Evolutionary conservation across 92 coral and sea anemone genomes (phyloP).

Genomic region (Porites lobata): DNA sequence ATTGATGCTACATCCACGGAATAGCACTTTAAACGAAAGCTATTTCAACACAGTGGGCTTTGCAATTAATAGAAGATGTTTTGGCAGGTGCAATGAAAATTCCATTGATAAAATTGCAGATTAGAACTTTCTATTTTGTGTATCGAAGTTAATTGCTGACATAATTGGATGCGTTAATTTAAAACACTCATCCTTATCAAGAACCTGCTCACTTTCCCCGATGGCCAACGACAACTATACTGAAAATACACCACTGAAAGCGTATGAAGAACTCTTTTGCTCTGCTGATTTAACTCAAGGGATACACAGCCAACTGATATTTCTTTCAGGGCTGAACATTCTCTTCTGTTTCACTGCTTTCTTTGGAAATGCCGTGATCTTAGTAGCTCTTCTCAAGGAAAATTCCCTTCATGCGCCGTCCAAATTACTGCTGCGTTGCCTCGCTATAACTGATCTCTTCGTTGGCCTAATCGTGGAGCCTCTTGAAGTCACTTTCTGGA

Average conservation of each 20-base stretch:
- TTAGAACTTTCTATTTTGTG: no score
- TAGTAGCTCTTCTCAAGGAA: neutral
- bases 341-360: neutral
- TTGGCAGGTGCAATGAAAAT: no score
- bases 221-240: neutral
- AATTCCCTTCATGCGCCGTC: conserved; percentile 2
- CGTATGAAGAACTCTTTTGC: neutral
- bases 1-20: no score
- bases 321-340: neutral
- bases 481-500: no score
- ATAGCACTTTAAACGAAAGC: no score
- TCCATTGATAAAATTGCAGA: no score
- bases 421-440: conserved; percentile 19
- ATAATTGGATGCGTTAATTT: no score
- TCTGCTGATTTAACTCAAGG: neutral
- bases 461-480: neutral
- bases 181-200: no score
- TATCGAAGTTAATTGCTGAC: no score
- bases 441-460: conserved; percentile 18
- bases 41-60: no score
- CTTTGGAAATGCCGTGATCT: neutral
- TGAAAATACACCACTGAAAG: neutral
- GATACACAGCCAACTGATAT: neutral
- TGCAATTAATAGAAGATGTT: no score
- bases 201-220: no score